These are phyloP conservation scores for Hemiscyllium ocellatum DNA, from an alignment of 2,113 vertebrate species.

Conservation along the genomic window DNA sequence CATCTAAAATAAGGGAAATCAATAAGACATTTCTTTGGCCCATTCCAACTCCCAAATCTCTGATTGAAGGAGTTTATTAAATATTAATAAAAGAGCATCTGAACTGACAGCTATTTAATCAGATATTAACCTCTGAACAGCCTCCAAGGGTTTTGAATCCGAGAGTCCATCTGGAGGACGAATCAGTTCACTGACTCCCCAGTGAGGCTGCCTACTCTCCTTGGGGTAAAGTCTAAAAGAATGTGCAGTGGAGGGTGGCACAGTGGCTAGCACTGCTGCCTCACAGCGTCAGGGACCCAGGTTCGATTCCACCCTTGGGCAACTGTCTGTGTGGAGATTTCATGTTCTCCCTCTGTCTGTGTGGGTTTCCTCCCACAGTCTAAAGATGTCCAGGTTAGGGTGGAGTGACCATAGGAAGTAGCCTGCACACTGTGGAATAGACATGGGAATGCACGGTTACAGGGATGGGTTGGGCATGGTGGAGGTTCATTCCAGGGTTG, in stretches of 20 bases:
- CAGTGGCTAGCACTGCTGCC: too few relatives aligned
- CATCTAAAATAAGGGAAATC: constrained; percentile 27
- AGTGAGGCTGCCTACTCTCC: background rate
- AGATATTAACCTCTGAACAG: constrained; percentile 6
- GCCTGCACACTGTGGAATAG: too few relatives aligned
- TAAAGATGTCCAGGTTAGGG: too few relatives aligned
- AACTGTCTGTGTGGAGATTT: background rate
- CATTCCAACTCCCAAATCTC: background rate
- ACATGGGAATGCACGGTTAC: too few relatives aligned
- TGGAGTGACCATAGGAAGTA: too few relatives aligned
- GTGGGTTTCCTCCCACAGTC: too few relatives aligned
- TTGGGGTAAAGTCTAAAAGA: background rate
- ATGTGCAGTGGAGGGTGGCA: too few relatives aligned
- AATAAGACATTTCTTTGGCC: constrained; percentile 4
- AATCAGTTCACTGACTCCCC: background rate
- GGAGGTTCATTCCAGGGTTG: too few relatives aligned
- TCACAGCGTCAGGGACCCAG: background rate
- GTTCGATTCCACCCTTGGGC: background rate
- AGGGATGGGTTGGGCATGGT: too few relatives aligned
- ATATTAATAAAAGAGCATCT: constrained; percentile 14
- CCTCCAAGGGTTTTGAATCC: background rate
- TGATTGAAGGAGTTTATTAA: constrained; percentile 4
- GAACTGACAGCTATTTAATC: constrained; percentile 27
- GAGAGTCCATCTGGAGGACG: background rate
- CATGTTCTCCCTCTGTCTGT: too few relatives aligned